A percentile compares a stretch with the other conserved stretches of the same genome.
phyloP scores from a whole-genome alignment of 2,888 invertebrate species.

The Galeopsomyia nigrocyanea region DNA sequence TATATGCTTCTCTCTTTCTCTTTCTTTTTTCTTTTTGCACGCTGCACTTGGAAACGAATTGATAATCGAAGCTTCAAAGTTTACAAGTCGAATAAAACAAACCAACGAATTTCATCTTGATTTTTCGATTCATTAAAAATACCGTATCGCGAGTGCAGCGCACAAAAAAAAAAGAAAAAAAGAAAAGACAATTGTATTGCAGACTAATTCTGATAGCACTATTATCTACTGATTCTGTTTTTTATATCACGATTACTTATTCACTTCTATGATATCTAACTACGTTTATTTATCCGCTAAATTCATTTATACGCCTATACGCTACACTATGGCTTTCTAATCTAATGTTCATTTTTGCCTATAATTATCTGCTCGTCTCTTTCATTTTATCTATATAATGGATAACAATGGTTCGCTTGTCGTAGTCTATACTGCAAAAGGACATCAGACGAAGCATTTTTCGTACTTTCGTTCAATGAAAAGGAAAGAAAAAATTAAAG shows the following conservation, averaged over 20 bases:
- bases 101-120: background rate
- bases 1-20: conserved; percentile 2
- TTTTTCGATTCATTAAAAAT: background rate
- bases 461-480: conserved; percentile 9
- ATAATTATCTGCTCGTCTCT: conserved; percentile 40
- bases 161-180: conserved; percentile 36
- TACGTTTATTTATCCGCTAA: conserved; percentile 34
- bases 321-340: conserved; percentile 32
- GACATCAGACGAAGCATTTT: conserved; percentile 4
- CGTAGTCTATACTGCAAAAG: conserved; percentile 8
- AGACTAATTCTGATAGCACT: conserved; percentile 49
- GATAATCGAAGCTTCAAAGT: background rate
- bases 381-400: conserved; percentile 20
- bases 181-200: conserved; percentile 49
- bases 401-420: conserved; percentile 16
- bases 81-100: background rate
- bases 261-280: conserved; percentile 45
- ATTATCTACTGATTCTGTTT: conserved; percentile 32
- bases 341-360: conserved; percentile 42
- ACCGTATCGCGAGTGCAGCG: conserved; percentile 25
- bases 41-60: conserved; percentile 12
- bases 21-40: conserved; percentile 18
- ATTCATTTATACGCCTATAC: conserved; percentile 32
- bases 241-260: conserved; percentile 42
- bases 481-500: background rate